Base-by-base conservation (phyloP, 2,113 vertebrate genomes). In the Dunckerocampus dactyliophorus region DNA sequence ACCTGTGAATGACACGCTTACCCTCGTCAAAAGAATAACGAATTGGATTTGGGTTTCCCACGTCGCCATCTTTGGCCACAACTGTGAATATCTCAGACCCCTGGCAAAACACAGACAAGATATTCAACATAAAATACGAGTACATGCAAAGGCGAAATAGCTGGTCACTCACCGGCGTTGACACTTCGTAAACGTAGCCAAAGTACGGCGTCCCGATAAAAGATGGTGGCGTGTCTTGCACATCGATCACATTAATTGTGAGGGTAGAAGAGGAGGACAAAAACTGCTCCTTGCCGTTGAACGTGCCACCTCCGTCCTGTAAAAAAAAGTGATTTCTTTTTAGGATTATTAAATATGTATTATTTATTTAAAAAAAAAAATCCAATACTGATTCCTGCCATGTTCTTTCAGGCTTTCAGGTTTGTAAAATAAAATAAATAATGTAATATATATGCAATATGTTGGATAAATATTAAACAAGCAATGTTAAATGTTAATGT, bases 121-220 rank as follows among this genome's bases (percentile, higher is more conserved):
- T 51, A 55, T 16, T 31, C 0, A 1, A 37, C 4, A 55, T 63
- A 59, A 6, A 46, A 17, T 8, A 14, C n/a, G 10, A 20, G 1
- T 10, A 47, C 13, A n/a, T 6, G 0, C 9, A 60, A 34, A 22
- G 10, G 42, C 15, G 6, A 21, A 42, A 42, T 21, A 60, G n/a
- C 2, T 51, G 22, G 47, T 59, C 8, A 92, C 94, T 93, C 81
- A 99, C 97, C 7, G 90, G 89, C 1, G 88, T 66, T 0, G 94
- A 95, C 65, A 97, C 88, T 79, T 99, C 95, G 24, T 98, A 97
- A 57, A 98, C 91, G 0, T 94, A 97, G 70, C 93, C 95, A 21
- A 96, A 97, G 79, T 97, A 98, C 1, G 96, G 96, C 2, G 88
- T 93, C 49, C 95, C 95, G 1, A 95, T 85, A 77, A 99, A 99